phyloP scores from a whole-genome alignment of 2,888 invertebrate species.

The Gymnosoma rotundatum region DNA sequence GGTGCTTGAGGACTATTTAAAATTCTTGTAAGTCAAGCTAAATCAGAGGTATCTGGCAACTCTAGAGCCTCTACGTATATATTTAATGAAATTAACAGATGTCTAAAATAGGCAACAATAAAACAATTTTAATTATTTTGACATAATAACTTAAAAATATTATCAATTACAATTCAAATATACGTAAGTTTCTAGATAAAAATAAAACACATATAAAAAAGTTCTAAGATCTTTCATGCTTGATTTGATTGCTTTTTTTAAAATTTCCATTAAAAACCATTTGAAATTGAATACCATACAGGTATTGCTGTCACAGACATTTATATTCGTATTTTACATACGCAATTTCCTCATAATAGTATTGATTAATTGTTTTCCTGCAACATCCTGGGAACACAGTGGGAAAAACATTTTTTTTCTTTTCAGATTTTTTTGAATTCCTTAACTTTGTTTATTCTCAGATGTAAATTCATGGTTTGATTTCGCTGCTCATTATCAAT shows the following conservation, averaged over 20 bases:
- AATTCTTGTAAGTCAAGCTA: no score
- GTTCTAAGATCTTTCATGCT: not conserved
- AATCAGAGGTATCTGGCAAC: no score
- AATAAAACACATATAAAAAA: slow-evolving; percentile 3
- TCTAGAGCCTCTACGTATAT: no score
- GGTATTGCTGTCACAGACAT: slow-evolving; percentile 9
- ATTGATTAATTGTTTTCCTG: not conserved
- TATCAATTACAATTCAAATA: no score
- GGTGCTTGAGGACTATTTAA: no score
- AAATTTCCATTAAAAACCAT: not conserved
- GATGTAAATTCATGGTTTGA: slow-evolving; percentile 58
- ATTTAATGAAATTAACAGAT: no score
- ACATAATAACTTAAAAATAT: no score
- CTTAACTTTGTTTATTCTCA: not conserved
- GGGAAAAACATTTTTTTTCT: slow-evolving; percentile 12
- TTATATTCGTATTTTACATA: slow-evolving; percentile 22
- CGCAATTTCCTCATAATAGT: slow-evolving; percentile 45
- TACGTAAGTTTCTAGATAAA: not conserved
- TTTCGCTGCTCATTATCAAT: slow-evolving; percentile 30
- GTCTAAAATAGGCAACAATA: no score
- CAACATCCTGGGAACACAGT: slow-evolving; percentile 55
- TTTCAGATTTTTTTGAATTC: slow-evolving; percentile 20
- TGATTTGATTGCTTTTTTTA: not conserved
- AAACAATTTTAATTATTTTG: no score
- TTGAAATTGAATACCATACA: slow-evolving; percentile 33